Evolutionary conservation across 2,888 invertebrate genomes (phyloP).

Genomic region (Entomobrya multifasciata): DNA sequence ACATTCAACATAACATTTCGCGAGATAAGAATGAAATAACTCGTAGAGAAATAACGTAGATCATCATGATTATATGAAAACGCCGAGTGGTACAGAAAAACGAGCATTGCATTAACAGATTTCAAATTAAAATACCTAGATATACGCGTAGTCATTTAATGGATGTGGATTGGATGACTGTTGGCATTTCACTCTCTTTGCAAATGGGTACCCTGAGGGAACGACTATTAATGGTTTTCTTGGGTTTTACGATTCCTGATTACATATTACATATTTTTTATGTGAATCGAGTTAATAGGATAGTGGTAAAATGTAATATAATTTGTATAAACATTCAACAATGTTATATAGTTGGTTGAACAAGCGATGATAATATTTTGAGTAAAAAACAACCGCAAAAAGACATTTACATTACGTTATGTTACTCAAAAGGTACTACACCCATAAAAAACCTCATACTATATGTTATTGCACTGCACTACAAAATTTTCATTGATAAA

Average conservation of each 20-base stretch:
- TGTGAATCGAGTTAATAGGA: not conserved
- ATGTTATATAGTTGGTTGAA: too few species aligned
- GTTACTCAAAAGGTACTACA: not conserved
- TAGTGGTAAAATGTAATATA: too few species aligned
- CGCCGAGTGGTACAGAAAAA: too few species aligned
- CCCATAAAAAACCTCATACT: not conserved
- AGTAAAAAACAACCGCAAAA: too few species aligned
- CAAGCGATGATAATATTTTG: too few species aligned
- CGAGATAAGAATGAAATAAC: conserved; percentile 8
- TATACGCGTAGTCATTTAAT: not conserved
- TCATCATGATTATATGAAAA: conserved; percentile 7
- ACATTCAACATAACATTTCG: not conserved
- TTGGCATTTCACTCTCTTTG: not conserved
- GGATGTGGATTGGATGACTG: conserved; percentile 18
- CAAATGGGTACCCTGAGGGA: conserved; percentile 1
- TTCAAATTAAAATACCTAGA: conserved; percentile 24
- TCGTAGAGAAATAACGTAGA: too few species aligned
- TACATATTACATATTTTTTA: not conserved
- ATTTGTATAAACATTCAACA: too few species aligned
- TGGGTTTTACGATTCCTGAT: conserved; percentile 4
- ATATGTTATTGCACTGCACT: not conserved
- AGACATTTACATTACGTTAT: too few species aligned
- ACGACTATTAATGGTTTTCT: not conserved
- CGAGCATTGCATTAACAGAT: not conserved
- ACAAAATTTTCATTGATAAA: not conserved